Conservation (phyloP, 2,797 vertebrate genomes). For the Phoxinus dragarum region DNA sequence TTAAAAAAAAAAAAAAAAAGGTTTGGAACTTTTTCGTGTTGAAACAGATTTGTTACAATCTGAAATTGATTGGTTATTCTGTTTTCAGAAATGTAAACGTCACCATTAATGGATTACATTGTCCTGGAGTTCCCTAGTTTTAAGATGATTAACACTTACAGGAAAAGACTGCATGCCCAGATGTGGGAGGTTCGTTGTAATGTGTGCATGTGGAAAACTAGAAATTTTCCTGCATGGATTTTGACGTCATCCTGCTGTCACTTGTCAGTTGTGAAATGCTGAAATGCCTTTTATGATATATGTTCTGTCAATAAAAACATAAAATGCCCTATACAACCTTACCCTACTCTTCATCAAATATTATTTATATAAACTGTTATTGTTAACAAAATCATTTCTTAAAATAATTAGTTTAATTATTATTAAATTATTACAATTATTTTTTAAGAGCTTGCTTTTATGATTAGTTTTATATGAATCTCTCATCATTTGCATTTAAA, state of each 20-base stretch:
- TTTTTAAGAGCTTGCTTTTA: not conserved
- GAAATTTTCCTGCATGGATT: not conserved
- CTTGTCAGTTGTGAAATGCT: not conserved
- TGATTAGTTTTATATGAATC: not conserved
- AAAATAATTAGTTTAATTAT: not conserved
- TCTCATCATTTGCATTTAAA: not conserved
- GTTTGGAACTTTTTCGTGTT: not conserved
- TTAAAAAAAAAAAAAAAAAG: too few relatives aligned
- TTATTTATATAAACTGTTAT: not conserved
- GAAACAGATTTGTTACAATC: not conserved
- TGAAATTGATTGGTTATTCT: not conserved
- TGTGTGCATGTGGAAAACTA: conserved; percentile 6
- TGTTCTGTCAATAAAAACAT: too few relatives aligned
- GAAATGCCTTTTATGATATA: not conserved
- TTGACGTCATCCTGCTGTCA: not conserved
- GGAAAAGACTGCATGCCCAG: not conserved
- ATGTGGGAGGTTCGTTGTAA: not conserved
- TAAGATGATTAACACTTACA: conserved; percentile 4
- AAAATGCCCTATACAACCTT: not conserved
- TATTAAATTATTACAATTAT: not conserved
- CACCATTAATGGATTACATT: not conserved
- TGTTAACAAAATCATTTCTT: not conserved
- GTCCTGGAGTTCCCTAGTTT: not conserved
- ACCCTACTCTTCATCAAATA: not conserved
- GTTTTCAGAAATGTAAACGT: not conserved